Percentiles rank a stretch among this genome's conserved stretches.
Conservation (phyloP, 2,797 vertebrate species). For the Premnoplex brunnescens region DNA sequence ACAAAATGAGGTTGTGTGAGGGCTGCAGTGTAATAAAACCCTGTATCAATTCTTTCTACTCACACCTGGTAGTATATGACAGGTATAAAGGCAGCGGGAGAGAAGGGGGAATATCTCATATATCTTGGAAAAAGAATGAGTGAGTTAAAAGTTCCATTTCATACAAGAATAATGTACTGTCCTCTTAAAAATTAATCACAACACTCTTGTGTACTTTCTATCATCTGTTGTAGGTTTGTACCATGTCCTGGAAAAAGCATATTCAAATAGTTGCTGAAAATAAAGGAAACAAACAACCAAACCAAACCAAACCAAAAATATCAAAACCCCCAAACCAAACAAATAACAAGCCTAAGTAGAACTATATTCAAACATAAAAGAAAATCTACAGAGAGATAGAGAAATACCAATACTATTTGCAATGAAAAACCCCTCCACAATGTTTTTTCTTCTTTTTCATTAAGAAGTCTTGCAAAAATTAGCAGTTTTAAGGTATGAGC, state of each 20-base stretch:
- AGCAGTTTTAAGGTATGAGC: not conserved
- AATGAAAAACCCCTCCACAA: not conserved
- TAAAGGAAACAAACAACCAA: not conserved
- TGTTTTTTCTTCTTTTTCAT: not conserved
- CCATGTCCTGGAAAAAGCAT: not conserved
- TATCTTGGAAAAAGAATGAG: not conserved
- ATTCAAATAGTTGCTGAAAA: not conserved
- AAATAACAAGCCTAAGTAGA: not conserved
- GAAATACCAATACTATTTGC: not conserved
- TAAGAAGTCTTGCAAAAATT: not conserved
- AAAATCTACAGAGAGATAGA: not conserved
- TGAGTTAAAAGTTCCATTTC: not conserved
- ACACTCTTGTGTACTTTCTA: not conserved
- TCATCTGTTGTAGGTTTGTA: not conserved
- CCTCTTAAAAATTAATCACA: not conserved
- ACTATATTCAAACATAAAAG: not conserved
- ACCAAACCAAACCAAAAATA: too few species aligned
- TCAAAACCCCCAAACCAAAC: too few species aligned
- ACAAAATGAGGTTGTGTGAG: not conserved
- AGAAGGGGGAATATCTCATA: not conserved
- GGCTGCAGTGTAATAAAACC: not conserved
- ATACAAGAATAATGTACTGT: not conserved
- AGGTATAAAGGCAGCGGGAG: not conserved
- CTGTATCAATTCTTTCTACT: not conserved
- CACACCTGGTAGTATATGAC: not conserved